A percentile compares a stretch with the other conserved stretches of the same genome.
These are phyloP conservation scores for Melanotaenia maccullochi DNA, from an alignment of 2,797 vertebrate genomes.

Conservation along the genomic window DNA sequence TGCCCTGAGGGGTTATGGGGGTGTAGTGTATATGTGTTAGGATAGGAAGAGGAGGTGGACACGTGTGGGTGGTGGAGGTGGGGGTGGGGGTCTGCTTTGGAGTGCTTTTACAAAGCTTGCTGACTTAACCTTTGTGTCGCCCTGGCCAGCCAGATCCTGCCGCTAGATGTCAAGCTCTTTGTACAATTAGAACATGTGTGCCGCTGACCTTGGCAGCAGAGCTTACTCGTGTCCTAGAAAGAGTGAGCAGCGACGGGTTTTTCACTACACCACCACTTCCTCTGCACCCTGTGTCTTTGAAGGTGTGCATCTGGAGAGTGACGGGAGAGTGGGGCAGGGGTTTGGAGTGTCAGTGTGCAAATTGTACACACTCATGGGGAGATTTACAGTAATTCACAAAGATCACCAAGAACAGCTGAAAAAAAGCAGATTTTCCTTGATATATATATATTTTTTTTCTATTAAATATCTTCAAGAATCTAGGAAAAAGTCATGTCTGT, in stretches of 20 bases:
- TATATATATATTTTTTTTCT: neutral
- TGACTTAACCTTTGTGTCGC: constrained; percentile 96
- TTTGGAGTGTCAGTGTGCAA: neutral
- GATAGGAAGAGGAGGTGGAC: constrained; percentile 21
- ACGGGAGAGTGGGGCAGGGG: neutral
- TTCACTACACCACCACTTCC: constrained; percentile 59
- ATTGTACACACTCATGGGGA: neutral
- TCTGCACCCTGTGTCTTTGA: constrained; percentile 46
- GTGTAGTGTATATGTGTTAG: constrained; percentile 44
- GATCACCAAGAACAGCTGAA: neutral
- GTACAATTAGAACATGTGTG: constrained; percentile 94
- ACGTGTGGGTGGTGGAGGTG: constrained; percentile 9
- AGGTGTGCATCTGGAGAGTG: constrained; percentile 35
- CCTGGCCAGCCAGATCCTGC: constrained; percentile 87
- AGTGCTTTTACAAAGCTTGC: constrained; percentile 90
- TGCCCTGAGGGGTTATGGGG: constrained; percentile 42
- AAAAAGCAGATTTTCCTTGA: neutral
- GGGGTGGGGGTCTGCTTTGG: constrained; percentile 84
- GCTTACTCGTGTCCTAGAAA: constrained; percentile 84
- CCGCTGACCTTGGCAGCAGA: constrained; percentile 92
- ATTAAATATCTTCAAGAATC: neutral
- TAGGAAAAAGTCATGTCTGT: neutral
- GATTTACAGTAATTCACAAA: constrained; percentile 6
- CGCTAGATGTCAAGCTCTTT: constrained; percentile 93
- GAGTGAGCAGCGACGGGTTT: constrained; percentile 85